Conservation (phyloP, 2,113 vertebrate genomes). For the Lagopus muta region DNA sequence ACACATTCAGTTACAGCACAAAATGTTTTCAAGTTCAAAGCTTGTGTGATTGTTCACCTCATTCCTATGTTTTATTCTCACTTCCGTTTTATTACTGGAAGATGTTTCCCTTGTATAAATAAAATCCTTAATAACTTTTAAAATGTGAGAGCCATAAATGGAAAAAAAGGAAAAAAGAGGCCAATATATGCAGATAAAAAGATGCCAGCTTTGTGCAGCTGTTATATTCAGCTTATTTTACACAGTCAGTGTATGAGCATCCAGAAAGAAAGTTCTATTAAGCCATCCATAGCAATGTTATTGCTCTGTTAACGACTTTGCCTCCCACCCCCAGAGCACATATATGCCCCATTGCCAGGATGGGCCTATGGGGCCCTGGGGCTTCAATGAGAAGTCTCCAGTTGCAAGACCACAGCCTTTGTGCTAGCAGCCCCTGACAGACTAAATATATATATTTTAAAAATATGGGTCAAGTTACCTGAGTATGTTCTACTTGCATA, state of each 20-base stretch:
- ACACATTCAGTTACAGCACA: constrained; percentile 15
- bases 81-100: background rate
- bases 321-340: background rate
- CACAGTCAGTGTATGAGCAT: background rate
- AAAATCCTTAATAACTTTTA: constrained; percentile 38
- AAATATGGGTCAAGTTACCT: constrained; percentile 53
- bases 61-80: background rate
- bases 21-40: constrained; percentile 55
- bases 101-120: background rate
- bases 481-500: constrained; percentile 45
- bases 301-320: background rate
- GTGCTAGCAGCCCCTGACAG: background rate
- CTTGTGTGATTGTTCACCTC: constrained; percentile 8
- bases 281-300: background rate
- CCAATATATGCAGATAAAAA: background rate
- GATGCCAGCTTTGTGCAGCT: background rate
- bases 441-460: constrained; percentile 26
- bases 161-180: background rate
- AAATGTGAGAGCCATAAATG: background rate
- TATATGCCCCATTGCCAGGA: background rate
- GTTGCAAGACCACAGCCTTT: constrained; percentile 21
- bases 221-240: constrained; percentile 36
- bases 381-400: background rate
- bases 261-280: constrained; percentile 50
- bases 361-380: background rate